Base-by-base conservation (phyloP, 2,797 vertebrate species). In the Vipera latastei region DNA sequence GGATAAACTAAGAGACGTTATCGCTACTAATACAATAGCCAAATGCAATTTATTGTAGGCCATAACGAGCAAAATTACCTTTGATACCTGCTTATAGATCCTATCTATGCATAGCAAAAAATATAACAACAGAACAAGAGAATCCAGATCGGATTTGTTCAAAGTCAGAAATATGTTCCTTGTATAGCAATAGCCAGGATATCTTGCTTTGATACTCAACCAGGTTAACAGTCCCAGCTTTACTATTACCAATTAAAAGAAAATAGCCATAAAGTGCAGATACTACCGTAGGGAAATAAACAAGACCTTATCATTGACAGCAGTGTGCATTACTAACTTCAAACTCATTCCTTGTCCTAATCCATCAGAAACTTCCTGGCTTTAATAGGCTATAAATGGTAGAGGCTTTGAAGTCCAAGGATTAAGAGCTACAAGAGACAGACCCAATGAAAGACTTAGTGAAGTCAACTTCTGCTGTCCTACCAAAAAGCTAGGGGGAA, bases 311-410 rank as follows among this genome's bases (percentile, higher is more conserved):
- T 98, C 98, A 93, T 97, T 96, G 97, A 97, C 95, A 97, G 97
- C 97, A 96, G 97, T 96, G 95, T 97, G 96, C 96, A 97, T 97
- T 97, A 97, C 97, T 95, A 95, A 98, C 98, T 98, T 98, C 98
- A 98, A 98, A 98, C 97, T 96, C 97, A 97, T 98, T 98, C 98
- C 97, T 97, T 92, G 96, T 96, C 96, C 97, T 98, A 98, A 98
- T 97, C 97, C 97, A 97, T 98, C 98, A 98, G 97, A 98, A 98
- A 98, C 97, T 98, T 98, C 98, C 98, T 97, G 97, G 97, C 95
- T 97, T 97, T 98, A 98, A 98, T 97, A 97, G 97, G 98, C 97
- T 98, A 97, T 98, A 98, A 98, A 98, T 98, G 97, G 97, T 95
- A 97, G 95, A 96, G 93, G 97, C 98, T 98, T 98, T 98, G 97